Conservation (phyloP, 2,113 vertebrate species). For the Enhydra lutris region DNA sequence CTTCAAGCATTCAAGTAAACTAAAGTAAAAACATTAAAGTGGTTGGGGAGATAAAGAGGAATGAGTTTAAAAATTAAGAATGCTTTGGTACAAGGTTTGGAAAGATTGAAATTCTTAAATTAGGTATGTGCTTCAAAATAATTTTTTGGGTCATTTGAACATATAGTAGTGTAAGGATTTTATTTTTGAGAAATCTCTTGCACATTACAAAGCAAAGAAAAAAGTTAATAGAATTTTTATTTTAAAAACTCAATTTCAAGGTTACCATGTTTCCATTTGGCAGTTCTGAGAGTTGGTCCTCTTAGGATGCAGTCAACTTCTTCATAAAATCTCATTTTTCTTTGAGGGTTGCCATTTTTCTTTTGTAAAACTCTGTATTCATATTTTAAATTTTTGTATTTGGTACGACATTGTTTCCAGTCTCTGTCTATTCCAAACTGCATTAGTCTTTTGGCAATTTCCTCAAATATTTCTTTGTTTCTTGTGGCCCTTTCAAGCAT, state of each 20-base stretch:
- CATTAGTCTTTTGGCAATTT: constrained; percentile 88
- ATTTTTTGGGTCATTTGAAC: not conserved
- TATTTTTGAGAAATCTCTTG: not conserved
- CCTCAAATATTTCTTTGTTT: constrained; percentile 92
- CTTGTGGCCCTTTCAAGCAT: constrained; percentile 90
- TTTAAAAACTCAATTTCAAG: not conserved
- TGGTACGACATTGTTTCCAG: constrained; percentile 92
- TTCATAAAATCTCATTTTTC: constrained; percentile 90
- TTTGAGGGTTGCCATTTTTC: constrained; percentile 84
- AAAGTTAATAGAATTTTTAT: not conserved
- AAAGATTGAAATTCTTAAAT: not conserved
- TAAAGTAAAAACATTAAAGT: not conserved
- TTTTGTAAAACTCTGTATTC: constrained; percentile 89
- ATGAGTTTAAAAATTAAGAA: not conserved
- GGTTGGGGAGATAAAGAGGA: not conserved
- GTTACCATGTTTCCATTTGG: constrained; percentile 59
- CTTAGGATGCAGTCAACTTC: constrained; percentile 90
- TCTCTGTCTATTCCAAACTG: constrained; percentile 89
- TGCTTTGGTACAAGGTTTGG: not conserved
- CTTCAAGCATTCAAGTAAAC: not conserved
- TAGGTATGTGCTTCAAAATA: not conserved
- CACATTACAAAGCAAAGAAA: not conserved
- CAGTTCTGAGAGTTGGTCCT: constrained; percentile 63
- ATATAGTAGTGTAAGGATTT: not conserved
- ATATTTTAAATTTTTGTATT: constrained; percentile 94